Conservation (phyloP, 2,797 vertebrate genomes). For the Neopelma chrysocephalum region DNA sequence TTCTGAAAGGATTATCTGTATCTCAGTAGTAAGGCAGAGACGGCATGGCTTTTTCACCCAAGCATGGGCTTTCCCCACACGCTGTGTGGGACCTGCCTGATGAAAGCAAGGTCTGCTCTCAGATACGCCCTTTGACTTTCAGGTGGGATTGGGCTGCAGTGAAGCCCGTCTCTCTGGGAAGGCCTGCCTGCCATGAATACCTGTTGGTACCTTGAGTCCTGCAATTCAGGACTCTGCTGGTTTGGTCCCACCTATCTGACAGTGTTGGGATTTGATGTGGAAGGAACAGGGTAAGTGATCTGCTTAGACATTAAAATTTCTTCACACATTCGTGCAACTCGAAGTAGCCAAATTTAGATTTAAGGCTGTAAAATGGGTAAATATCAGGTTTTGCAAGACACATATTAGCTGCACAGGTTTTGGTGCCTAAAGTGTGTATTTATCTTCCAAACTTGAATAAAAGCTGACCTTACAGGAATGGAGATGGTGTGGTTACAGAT, state of each 20-base stretch:
- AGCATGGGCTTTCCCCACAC: accelerated
- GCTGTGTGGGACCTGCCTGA: neutral
- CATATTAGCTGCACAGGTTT: neutral
- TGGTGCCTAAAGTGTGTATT: neutral
- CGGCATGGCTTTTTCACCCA: neutral
- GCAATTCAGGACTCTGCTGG: neutral
- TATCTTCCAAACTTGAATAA: neutral
- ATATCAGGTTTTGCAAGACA: neutral
- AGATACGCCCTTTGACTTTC: neutral
- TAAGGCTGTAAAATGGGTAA: neutral
- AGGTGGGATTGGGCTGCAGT: neutral
- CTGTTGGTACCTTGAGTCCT: neutral
- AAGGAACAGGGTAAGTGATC: neutral
- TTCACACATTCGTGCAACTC: neutral
- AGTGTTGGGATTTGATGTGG: neutral
- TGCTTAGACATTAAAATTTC: neutral
- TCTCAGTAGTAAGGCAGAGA: neutral
- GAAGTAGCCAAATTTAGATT: neutral
- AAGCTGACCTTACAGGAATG: neutral
- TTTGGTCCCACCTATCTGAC: neutral
- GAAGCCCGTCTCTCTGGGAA: neutral
- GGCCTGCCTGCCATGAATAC: neutral
- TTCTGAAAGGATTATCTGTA: neutral
- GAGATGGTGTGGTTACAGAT: neutral
- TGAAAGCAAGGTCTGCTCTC: neutral